Base-by-base conservation (phyloP, 2,113 vertebrate genomes). In the Nothoprocta pentlandii region DNA sequence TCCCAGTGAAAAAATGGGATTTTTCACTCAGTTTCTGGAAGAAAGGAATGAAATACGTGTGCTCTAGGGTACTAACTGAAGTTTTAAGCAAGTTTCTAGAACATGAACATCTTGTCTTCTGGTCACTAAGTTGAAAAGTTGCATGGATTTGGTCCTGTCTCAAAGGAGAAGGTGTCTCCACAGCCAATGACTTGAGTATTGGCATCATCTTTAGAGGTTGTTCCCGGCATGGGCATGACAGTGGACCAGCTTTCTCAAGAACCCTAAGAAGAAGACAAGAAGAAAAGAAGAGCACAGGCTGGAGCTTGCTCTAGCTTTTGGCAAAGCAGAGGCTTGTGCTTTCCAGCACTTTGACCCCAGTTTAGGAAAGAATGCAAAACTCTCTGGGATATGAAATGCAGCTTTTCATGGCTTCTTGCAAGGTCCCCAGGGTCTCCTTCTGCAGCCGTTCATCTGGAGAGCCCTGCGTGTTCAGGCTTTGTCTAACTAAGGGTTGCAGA, bases 331-430 rank as follows among this genome's bases (percentile, higher is more conserved):
- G 79, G 16, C 64, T 92, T 75, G 15, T 71, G 2, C 84, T 79
- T 68, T 84, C 42, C 47, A 80, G 53, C 47, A n/a, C 62, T 92
- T 93, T 88, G 41, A 62, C 62, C 62, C 44, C 17, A 14, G 1
- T 90, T 92, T 80, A 80, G 66, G 85, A 79, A 95, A 93, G 90
- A 95, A 84, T 69, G 58, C 64, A 74, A 23, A 87, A 87, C 26
- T 62, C 44, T 53, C 36, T 0, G 0, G 6, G 1, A 76, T 75
- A 54, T 53, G 80, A 88, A 93, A 81, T 77, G 16, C 4, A 0
- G 22, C 22, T 70, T 53, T 71, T 71, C 36, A 34, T 39, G 26
- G 25, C 51, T 53, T 53, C 25, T 71, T 49, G 26, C 16, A 53
- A 53, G 74, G 44, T 92, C 92, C 70, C 62, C 5, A 41, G 47